These are phyloP conservation scores for Xanthorhoe spadicearia DNA, from an alignment of 2,888 invertebrate genomes.

Conservation along the genomic window DNA sequence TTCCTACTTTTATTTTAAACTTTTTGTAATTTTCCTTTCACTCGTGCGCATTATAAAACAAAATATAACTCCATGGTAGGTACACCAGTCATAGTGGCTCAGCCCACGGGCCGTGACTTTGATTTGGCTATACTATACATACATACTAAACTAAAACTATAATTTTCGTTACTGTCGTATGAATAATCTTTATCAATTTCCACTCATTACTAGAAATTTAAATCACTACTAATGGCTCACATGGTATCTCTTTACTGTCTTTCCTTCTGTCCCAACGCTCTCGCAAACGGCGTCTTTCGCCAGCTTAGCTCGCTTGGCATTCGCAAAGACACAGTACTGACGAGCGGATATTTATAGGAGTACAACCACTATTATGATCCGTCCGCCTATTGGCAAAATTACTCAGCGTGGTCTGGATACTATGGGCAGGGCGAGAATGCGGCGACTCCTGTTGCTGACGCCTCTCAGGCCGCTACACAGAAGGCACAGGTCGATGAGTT, in stretches of 20 bases:
- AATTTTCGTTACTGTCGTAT: too few species aligned
- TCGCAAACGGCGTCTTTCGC: not conserved
- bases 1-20: too few species aligned
- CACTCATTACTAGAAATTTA: too few species aligned
- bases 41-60: too few species aligned
- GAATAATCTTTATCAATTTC: too few species aligned
- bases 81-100: too few species aligned
- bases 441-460: constrained; percentile 68
- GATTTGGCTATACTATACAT: too few species aligned
- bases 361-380: constrained; percentile 93
- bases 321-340: constrained; percentile 46
- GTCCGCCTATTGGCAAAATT: constrained; percentile 94
- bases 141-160: too few species aligned
- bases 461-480: constrained; percentile 64
- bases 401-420: constrained; percentile 92
- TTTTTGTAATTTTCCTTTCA: too few species aligned
- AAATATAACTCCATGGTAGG: too few species aligned
- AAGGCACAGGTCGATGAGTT: constrained; percentile 87
- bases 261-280: not conserved
- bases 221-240: too few species aligned
- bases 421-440: constrained; percentile 88
- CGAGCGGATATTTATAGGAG: constrained; percentile 78
- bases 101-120: too few species aligned
- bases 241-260: not conserved
- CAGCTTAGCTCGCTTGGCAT: constrained; percentile 10